Evolutionary conservation across 2,797 vertebrate genomes (phyloP), one percentile per base, ranked within the genome.

Genomic region (Parotocinclus haroldoi): DNA sequence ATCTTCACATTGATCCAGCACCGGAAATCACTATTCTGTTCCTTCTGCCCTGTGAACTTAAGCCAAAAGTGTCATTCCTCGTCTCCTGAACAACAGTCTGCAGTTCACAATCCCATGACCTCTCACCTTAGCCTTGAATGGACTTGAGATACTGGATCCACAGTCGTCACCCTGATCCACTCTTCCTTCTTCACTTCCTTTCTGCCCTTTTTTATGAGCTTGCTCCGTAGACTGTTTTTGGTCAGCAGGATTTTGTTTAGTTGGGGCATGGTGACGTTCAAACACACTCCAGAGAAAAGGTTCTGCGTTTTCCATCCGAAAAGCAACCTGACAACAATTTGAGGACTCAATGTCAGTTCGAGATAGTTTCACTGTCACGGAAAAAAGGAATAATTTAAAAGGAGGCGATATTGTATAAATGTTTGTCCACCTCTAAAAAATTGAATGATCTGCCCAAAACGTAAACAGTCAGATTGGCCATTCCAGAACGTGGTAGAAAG

Each of bases 251-350:
- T 81, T 78, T 69, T 79, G 75, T 53, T 75, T 77, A 16, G 80
- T 79, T 51, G 78, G 39, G n/a, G 79, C 42, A 46, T 75, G 77
- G 38, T 85, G 79, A 0, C 63, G 77, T 14, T 83, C 86, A 9
- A 94, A 90, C 17, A 88, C 7, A 14, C 79, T 89, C 80, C 75
- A 78, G 46, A 90, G n/a, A 0, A 93, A 73, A 5, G 84, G 78
- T 72, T 98, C 92, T 0, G 86, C 83, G 42, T 94, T 92, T 81
- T 96, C 92, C 63, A 91, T 40, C n/a, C 83, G 83, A 50, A 94
- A 36, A 44, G 84, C 84, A 58, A 95, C 80, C 94, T 96, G 54
- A 14, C 27, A 54, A 66, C 63, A 58, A 38, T 74, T 79, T 46
- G 66, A 5, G 7, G 13, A 14, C 54, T 7, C 10, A 46, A 58